Base-by-base conservation (phyloP, 1,140 invertebrate species). In the Pantala flavescens region DNA sequence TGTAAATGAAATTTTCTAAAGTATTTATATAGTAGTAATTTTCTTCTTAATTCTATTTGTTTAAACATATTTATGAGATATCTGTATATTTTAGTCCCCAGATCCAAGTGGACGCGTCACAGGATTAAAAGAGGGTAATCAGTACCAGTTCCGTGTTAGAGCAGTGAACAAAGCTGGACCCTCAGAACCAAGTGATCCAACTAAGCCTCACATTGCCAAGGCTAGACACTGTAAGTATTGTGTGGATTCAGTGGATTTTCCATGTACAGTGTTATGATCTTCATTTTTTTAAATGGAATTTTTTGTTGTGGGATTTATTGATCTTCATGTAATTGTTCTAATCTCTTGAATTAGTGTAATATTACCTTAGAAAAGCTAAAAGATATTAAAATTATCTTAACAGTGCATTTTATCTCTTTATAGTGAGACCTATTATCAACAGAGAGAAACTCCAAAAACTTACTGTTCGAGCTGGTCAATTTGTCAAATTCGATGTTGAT, bases 101-200 rank as follows among this genome's bases (percentile, higher is more conserved):
- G 87, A 89, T 76, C 90, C 89, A 75, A 91, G 96, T 81, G 94
- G 90, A 42, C 89, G 89, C 19, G 93, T 97, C 63, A 89, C 91
- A 10, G 94, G 93, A 1, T 84, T 98, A 19, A 93, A 90, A 84
- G 96, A 97, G 86, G 95, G 95, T 76, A 93, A 95, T 77, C 89
- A 90, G 14, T 98, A 98, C 82, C 94, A 97, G 82, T 98, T 98
- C 86, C 86, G 96, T 70, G 93, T 98, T 0, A 85, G 89, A 23
- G 96, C 96, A 42, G 90, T 98, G 0, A 98, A 98, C 83, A 97
- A 98, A 82, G 96, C 95, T 71, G 96, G 97, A 16, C 90, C 91
- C 14, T 93, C 95, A 63, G 94, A 96, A 78, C 91, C 95, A 0
- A 93, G 93, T 72, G 94, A 97, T 76, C 85, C 93, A 0, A 96